phyloP scores from a whole-genome alignment of 2,888 invertebrate genomes.

The Beris morrisii region DNA sequence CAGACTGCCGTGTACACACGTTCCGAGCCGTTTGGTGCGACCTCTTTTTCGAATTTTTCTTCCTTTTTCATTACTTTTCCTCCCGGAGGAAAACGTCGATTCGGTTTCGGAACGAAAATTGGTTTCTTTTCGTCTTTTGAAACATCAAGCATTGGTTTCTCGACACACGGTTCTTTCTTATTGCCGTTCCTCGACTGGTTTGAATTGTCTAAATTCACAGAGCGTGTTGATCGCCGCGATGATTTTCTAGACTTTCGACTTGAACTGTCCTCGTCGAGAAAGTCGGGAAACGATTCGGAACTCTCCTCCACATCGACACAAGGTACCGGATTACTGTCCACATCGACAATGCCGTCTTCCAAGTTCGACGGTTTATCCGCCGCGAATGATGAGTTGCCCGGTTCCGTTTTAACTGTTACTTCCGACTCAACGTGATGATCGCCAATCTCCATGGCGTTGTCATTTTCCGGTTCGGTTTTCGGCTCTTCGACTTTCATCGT shows the following conservation, averaged over 20 bases:
- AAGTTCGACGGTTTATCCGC: constrained; percentile 28
- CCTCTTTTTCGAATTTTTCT: constrained; percentile 67
- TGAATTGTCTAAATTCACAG: background rate
- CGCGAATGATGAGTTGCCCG: constrained; percentile 7
- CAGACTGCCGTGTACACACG: constrained; percentile 69
- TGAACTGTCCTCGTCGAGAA: constrained; percentile 36
- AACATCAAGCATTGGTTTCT: constrained; percentile 41
- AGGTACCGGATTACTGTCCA: constrained; percentile 15
- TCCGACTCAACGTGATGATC: constrained; percentile 29
- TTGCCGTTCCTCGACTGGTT: constrained; percentile 51
- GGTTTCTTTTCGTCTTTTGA: constrained; percentile 35
- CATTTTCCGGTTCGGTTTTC: constrained; percentile 47
- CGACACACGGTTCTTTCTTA: constrained; percentile 35
- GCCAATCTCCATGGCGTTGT: constrained; percentile 37
- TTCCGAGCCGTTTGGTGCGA: constrained; percentile 66
- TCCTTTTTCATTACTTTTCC: constrained; percentile 62
- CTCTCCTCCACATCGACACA: constrained; percentile 46
- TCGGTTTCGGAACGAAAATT: constrained; percentile 54
- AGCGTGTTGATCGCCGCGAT: constrained; percentile 15
- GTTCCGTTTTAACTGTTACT: constrained; percentile 22
- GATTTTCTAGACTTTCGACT: constrained; percentile 32
- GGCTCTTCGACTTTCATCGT: constrained; percentile 46
- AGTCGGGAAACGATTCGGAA: constrained; percentile 44
- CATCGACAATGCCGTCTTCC: constrained; percentile 29
- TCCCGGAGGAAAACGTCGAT: constrained; percentile 63